A percentile compares a stretch with the other conserved stretches of the same genome.
Conservation (phyloP, 2,888 invertebrate species). For the Spilosoma lubricipeda region DNA sequence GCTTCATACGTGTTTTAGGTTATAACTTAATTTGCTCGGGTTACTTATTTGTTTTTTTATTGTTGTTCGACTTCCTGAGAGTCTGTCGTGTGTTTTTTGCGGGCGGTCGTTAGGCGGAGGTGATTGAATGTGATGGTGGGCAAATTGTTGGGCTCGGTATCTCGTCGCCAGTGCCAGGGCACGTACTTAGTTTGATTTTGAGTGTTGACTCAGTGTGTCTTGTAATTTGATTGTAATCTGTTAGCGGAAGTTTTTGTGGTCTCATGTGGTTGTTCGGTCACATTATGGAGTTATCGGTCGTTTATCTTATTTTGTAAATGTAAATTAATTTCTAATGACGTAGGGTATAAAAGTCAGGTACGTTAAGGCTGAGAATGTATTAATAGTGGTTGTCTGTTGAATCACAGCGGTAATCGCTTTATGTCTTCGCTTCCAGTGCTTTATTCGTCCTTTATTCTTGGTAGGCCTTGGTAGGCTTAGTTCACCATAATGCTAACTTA, state of each 20-base stretch:
- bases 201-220: slow-evolving; percentile 66
- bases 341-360: slow-evolving; percentile 55
- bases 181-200: slow-evolving; percentile 69
- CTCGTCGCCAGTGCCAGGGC: slow-evolving; percentile 21
- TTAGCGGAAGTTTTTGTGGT: slow-evolving; percentile 57
- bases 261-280: slow-evolving; percentile 50
- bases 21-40: slow-evolving; percentile 86
- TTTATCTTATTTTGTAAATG: slow-evolving; percentile 57
- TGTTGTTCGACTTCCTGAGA: slow-evolving; percentile 84
- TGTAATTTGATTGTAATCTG: slow-evolving; percentile 71
- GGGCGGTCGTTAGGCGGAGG: slow-evolving; percentile 79
- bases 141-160: slow-evolving; percentile 68
- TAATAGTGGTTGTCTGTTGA: slow-evolving; percentile 51
- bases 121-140: slow-evolving; percentile 84
- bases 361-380: slow-evolving; percentile 60
- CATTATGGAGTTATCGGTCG: slow-evolving; percentile 41
- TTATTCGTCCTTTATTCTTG: neutral
- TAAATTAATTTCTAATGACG: slow-evolving; percentile 77
- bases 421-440: slow-evolving; percentile 10
- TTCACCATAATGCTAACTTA: neutral
- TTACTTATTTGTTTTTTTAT: slow-evolving; percentile 85
- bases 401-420: slow-evolving; percentile 47
- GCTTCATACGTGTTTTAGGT: slow-evolving; percentile 87
- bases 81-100: slow-evolving; percentile 82
- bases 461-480: neutral